A percentile compares a stretch with the other conserved stretches of the same genome.
phyloP scores from a whole-genome alignment of 37 sponge, comb jelly and placozoan genomes.

The Halichondria panicea region DNA sequence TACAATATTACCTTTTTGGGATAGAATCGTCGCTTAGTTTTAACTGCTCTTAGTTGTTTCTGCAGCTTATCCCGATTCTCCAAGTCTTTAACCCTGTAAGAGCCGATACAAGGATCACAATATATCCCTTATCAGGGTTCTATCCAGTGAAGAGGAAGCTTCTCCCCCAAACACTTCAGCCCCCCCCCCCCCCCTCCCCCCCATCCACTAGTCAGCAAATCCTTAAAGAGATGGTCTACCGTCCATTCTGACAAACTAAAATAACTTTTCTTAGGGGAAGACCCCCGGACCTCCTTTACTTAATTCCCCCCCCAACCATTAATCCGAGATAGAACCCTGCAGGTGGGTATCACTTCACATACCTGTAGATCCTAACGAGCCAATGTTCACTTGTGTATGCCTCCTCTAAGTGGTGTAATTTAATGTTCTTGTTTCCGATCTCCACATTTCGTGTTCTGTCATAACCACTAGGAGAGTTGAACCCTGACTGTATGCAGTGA shows the following conservation, averaged over 20 bases:
- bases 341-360: no score
- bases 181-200: neutral
- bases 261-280: no score
- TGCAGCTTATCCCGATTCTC: slow-evolving; percentile 52
- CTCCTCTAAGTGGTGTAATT: slow-evolving; percentile 85
- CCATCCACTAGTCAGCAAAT: no score
- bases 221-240: no score
- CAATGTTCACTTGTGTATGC: slow-evolving; percentile 97
- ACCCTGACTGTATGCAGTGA: slow-evolving; percentile 34
- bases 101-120: neutral
- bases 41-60: slow-evolving; percentile 44
- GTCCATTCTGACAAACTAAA: no score
- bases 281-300: no score
- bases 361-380: slow-evolving; percentile 99
- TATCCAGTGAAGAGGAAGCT: neutral
- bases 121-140: neutral
- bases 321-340: no score
- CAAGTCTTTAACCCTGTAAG: slow-evolving; percentile 73
- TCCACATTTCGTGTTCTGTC: slow-evolving; percentile 94
- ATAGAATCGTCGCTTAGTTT: slow-evolving; percentile 66
- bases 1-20: slow-evolving; percentile 46
- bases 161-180: no score
- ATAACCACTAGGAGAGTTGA: slow-evolving; percentile 72
- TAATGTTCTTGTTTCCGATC: slow-evolving; percentile 96
- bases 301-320: no score